Conservation (phyloP, 1,140 invertebrate genomes). For the Bombus turneri region DNA sequence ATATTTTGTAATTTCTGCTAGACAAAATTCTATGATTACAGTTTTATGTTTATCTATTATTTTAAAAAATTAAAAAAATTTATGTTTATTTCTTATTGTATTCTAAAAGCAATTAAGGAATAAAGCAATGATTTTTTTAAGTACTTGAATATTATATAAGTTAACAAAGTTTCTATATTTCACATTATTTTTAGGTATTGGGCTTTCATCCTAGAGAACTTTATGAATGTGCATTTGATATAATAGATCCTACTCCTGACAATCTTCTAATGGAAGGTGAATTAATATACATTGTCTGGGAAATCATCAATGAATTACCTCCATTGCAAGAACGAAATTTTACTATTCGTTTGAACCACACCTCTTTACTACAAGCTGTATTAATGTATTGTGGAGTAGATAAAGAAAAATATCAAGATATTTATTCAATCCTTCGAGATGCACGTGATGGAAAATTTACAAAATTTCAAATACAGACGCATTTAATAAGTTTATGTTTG, state of each 20-base stretch:
- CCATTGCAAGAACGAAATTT: constrained; percentile 87
- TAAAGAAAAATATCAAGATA: constrained; percentile 86
- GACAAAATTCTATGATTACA: too few species aligned
- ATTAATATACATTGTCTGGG: constrained; percentile 89
- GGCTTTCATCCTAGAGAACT: constrained; percentile 94
- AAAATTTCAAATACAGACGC: constrained; percentile 88
- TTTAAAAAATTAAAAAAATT: not conserved
- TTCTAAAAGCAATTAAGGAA: not conserved
- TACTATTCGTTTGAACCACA: constrained; percentile 92
- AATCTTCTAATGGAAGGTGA: constrained; percentile 93
- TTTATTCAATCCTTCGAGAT: constrained; percentile 86
- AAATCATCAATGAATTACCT: constrained; percentile 89
- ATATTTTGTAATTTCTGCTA: too few species aligned
- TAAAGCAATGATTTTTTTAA: not conserved
- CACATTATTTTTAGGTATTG: constrained; percentile 75
- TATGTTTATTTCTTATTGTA: not conserved
- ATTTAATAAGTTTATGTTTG: constrained; percentile 87
- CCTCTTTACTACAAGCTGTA: constrained; percentile 89
- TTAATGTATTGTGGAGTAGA: constrained; percentile 92
- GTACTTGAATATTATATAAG: constrained; percentile 17
- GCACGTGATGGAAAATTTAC: constrained; percentile 86
- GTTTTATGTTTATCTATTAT: not conserved
- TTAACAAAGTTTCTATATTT: not conserved
- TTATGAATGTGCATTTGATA: constrained; percentile 96
- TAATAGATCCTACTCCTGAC: constrained; percentile 88